phyloP scores from a whole-genome alignment of 2,888 invertebrate species.

The Muscina levida region DNA sequence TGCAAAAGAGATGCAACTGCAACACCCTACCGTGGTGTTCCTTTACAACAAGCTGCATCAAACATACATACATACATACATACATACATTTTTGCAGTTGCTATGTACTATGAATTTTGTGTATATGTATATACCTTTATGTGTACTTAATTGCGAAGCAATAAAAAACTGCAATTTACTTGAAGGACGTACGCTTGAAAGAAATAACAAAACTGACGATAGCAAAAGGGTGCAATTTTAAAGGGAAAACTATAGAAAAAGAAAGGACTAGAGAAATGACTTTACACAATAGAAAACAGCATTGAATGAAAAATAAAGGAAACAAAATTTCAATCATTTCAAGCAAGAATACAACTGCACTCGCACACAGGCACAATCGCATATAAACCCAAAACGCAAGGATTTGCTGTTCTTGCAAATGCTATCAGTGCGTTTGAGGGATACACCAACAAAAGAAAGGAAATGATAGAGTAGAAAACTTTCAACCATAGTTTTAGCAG shows the following conservation, averaged over 20 bases:
- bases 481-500: conserved; percentile 47
- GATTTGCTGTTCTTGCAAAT: background rate
- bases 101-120: conserved; percentile 8
- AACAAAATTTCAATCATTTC: conserved; percentile 68
- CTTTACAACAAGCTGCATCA: conserved; percentile 44
- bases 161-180: conserved; percentile 75
- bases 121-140: conserved; percentile 15
- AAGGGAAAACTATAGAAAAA: conserved; percentile 27
- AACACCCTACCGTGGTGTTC: conserved; percentile 19
- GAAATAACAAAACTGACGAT: conserved; percentile 54
- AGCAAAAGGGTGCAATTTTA: conserved; percentile 52
- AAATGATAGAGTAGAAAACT: conserved; percentile 42
- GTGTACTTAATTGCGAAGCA: conserved; percentile 75
- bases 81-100: background rate
- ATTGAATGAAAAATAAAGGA: background rate
- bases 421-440: conserved; percentile 30
- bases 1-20: conserved; percentile 8
- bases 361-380: conserved; percentile 3
- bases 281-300: conserved; percentile 33
- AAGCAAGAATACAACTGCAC: conserved; percentile 71
- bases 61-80: conserved; percentile 25
- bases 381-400: background rate
- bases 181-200: conserved; percentile 71
- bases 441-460: conserved; percentile 30
- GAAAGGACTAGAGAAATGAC: conserved; percentile 34